Conservation (phyloP, 2,113 vertebrate genomes). For the Zosterops lateralis region DNA sequence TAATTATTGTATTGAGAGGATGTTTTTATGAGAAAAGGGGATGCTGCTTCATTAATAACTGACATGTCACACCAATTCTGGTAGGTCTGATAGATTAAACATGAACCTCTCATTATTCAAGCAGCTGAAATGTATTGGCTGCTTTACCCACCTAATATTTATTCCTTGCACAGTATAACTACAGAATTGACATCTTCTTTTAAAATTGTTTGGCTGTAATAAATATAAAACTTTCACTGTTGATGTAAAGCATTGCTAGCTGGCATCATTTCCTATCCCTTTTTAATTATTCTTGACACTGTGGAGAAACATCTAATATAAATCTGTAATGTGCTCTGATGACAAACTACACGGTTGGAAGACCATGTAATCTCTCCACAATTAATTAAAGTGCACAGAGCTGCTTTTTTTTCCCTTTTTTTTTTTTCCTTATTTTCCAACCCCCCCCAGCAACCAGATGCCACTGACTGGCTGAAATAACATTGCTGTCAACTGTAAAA, state of each 20-base stretch:
- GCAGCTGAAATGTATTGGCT: constrained; percentile 63
- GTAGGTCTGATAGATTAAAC: constrained; percentile 77
- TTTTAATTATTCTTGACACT: constrained; percentile 99
- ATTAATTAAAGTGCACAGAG: constrained; percentile 98
- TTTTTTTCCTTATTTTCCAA: not conserved
- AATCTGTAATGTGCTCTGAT: constrained; percentile 99
- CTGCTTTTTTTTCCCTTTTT: not conserved
- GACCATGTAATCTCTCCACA: constrained; percentile 99
- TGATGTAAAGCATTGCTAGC: constrained; percentile 83
- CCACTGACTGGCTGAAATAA: constrained; percentile 93
- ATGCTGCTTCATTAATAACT: constrained; percentile 72
- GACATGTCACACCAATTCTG: constrained; percentile 66
- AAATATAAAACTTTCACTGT: constrained; percentile 79
- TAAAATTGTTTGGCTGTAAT: constrained; percentile 79
- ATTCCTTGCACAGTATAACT: constrained; percentile 73
- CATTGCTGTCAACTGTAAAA: constrained; percentile 95
- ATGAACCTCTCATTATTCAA: constrained; percentile 71
- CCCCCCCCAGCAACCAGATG: constrained; percentile 86
- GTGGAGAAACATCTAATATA: constrained; percentile 99
- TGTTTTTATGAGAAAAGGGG: constrained; percentile 70
- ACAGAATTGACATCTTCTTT: constrained; percentile 81
- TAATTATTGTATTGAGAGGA: constrained; percentile 72
- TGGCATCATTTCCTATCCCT: constrained; percentile 89
- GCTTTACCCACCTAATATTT: constrained; percentile 66
- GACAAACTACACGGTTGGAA: constrained; percentile 99